Evolutionary conservation across 1,140 invertebrate genomes (phyloP).

Genomic region (Drosophila sucinea): DNA sequence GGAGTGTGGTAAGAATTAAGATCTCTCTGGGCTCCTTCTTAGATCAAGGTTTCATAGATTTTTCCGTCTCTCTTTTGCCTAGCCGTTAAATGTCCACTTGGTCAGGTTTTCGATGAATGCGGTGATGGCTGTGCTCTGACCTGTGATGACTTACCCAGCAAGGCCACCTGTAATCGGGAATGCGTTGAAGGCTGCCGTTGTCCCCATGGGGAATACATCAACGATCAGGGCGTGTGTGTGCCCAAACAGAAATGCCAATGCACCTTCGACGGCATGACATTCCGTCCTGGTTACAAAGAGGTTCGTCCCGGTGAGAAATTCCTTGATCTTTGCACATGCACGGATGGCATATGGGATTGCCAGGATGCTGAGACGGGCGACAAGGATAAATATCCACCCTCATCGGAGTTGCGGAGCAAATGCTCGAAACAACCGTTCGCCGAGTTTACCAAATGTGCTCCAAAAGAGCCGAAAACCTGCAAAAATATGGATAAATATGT

Average conservation of each 20-base stretch:
- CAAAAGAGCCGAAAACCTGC: constrained; percentile 90
- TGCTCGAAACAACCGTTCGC: constrained; percentile 86
- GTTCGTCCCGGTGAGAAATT: constrained; percentile 87
- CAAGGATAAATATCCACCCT: constrained; percentile 86
- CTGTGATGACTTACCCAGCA: constrained; percentile 86
- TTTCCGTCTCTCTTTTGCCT: neutral
- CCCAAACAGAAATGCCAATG: constrained; percentile 91
- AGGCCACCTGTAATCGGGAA: constrained; percentile 64
- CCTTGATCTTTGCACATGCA: constrained; percentile 89
- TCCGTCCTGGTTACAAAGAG: constrained; percentile 89
- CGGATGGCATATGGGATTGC: constrained; percentile 90
- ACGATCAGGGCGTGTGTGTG: constrained; percentile 89
- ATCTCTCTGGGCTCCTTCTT: neutral
- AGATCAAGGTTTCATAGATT: neutral
- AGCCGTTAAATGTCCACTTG: constrained; percentile 89
- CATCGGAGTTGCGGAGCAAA: constrained; percentile 85
- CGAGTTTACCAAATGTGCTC: constrained; percentile 90
- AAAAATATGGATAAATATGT: constrained; percentile 89
- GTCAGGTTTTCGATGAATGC: constrained; percentile 91
- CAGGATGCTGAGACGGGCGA: constrained; percentile 86
- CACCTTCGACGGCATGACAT: constrained; percentile 88
- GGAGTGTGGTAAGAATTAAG: constrained; percentile 86
- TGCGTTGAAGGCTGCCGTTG: constrained; percentile 96
- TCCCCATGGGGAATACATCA: constrained; percentile 89
- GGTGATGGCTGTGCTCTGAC: constrained; percentile 89